Evolutionary conservation across 2,888 invertebrate species (phyloP).

Genomic region (Carterocephalus palaemon): DNA sequence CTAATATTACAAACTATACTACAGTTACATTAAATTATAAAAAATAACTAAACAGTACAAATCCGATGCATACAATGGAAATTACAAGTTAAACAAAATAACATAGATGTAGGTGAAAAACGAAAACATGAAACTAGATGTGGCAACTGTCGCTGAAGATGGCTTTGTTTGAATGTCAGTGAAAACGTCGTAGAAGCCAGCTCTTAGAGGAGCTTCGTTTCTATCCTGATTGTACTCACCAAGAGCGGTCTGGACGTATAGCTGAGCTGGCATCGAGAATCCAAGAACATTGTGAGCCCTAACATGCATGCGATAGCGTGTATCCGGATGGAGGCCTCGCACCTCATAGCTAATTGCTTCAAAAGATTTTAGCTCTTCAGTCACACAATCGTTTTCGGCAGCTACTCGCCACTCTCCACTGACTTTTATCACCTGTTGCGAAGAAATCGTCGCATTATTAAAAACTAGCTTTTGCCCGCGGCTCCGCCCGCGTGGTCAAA

Average conservation of each 20-base stretch:
- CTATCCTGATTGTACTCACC: conserved; percentile 85
- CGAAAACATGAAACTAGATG: conserved; percentile 51
- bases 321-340: conserved; percentile 84
- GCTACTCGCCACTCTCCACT: conserved; percentile 82
- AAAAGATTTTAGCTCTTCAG: conserved; percentile 80
- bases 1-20: not conserved
- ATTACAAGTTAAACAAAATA: conserved; percentile 37
- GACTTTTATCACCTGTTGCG: conserved; percentile 81
- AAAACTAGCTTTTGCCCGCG: no score
- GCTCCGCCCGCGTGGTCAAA: no score
- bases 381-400: conserved; percentile 77
- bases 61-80: conserved; percentile 47
- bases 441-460: no score
- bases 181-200: conserved; percentile 75
- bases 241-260: conserved; percentile 90
- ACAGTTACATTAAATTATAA: conserved; percentile 4
- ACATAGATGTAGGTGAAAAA: conserved; percentile 53
- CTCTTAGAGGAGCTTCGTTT: conserved; percentile 67
- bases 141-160: conserved; percentile 52
- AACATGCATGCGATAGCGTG: conserved; percentile 90
- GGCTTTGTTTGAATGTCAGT: conserved; percentile 58
- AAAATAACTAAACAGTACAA: conserved; percentile 31
- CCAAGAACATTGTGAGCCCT: conserved; percentile 93
- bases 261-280: conserved; percentile 86
- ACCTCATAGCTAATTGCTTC: conserved; percentile 83